Percentiles rank a stretch among this genome's conserved stretches.
These are phyloP conservation scores for Heterodera schachtii DNA, from an alignment of 1,140 invertebrate species.

Conservation along the genomic window DNA sequence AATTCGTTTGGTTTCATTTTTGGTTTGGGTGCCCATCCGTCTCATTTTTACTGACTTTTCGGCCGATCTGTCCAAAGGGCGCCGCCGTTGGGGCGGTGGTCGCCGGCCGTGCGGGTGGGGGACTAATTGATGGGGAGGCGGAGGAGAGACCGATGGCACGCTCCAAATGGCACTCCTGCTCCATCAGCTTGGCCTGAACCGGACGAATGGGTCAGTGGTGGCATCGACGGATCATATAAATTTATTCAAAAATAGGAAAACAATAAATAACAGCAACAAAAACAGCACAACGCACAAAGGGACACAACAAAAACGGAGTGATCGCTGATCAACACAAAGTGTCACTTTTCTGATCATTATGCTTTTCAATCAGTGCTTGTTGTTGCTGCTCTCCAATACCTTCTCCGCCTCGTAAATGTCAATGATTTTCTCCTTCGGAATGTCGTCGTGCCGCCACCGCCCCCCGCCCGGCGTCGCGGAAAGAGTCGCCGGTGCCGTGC, in stretches of 20 bases:
- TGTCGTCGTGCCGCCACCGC: conserved; percentile 81
- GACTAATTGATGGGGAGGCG: conserved; percentile 55
- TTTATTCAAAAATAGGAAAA: neutral
- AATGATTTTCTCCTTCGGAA: conserved; percentile 93
- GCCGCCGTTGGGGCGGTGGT: neutral
- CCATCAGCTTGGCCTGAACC: conserved; percentile 38
- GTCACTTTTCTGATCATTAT: neutral
- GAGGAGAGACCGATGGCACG: conserved; percentile 67
- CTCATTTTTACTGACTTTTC: neutral
- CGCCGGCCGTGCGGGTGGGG: neutral
- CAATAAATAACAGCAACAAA: neutral
- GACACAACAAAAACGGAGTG: neutral
- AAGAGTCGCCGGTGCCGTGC: neutral
- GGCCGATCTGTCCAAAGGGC: neutral
- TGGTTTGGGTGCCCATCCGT: too few species aligned
- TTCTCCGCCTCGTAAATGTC: conserved; percentile 94
- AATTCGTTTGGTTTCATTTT: conserved; percentile 75
- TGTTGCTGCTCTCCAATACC: conserved; percentile 66
- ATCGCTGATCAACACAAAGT: neutral
- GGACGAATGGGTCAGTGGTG: neutral
- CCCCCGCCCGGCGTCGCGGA: conserved; percentile 73
- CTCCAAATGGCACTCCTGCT: conserved; percentile 54
- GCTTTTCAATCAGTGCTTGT: neutral
- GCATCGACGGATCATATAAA: neutral
- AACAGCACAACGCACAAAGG: neutral